Conservation (phyloP, 1,140 invertebrate genomes). For the Atta colombica region DNA sequence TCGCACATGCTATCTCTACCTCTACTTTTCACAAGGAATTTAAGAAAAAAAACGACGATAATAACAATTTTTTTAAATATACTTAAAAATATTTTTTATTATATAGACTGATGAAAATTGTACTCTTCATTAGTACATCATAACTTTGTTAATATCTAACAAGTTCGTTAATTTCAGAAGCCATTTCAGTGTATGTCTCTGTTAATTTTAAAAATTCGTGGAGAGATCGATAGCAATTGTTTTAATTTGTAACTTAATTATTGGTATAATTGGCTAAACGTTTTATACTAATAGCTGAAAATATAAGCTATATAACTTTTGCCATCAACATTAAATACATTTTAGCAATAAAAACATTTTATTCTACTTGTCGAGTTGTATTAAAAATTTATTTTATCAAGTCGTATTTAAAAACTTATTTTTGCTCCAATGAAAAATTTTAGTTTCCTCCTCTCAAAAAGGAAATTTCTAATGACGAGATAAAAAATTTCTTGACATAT, state of each 20-base stretch:
- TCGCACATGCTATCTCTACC: slow-evolving; percentile 10
- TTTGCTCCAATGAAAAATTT: neutral
- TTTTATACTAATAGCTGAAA: neutral
- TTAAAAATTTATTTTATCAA: neutral
- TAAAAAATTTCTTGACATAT: no score
- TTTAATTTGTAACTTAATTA: slow-evolving; percentile 13
- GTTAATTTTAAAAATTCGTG: neutral
- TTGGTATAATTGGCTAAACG: neutral
- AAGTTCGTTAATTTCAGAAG: slow-evolving; percentile 7
- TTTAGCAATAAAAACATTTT: slow-evolving; percentile 18
- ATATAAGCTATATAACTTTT: neutral
- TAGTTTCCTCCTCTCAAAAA: neutral
- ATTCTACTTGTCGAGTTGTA: neutral
- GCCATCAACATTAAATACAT: neutral
- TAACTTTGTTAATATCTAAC: slow-evolving; percentile 3
- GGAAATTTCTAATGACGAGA: no score
- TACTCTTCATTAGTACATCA: neutral
- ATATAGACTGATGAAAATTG: neutral
- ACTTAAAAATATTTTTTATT: neutral
- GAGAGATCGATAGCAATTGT: slow-evolving; percentile 4
- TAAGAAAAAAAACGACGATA: neutral
- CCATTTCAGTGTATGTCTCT: neutral
- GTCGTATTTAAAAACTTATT: neutral
- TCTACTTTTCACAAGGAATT: neutral
- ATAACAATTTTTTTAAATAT: slow-evolving; percentile 2